Evolutionary conservation across 2,113 vertebrate genomes (phyloP), one percentile per base, ranked within the genome.

Genomic region (Tylochromis polylepis): DNA sequence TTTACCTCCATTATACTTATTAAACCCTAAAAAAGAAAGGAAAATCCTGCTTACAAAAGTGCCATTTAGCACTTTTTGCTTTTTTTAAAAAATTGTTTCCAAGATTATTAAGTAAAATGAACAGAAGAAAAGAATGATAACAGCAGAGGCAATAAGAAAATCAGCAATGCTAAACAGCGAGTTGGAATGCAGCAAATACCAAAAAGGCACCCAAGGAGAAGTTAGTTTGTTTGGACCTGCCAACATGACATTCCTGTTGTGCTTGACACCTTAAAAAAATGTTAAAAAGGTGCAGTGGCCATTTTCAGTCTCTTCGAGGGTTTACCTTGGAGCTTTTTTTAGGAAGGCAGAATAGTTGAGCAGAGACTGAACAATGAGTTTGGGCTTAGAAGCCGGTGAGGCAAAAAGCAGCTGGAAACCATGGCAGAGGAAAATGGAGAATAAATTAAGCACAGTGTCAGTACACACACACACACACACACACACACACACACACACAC

Each of bases 361-460:
- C 58, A 51, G 67, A 84, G 84, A 86, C 46, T 65, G 84, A 88
- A 51, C 15, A 10, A 81, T 79, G 46, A 86, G 78, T 51, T 88
- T 87, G 57, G 77, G 67, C 56, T 88, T 57, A 85, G 53, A 84
- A 81, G 22, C 1, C 3, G 41, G 51, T 1, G 10, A 60, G 41
- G 81, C n/a, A 46, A 80, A 86, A 79, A 86, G 87, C 41, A 93
- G 90, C 92, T 95, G 89, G 70, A 93, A 91, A 91, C 70, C 29
- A 11, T 85, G 70, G 78, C 81, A 86, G 82, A 84, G 20, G 70
- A 83, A 36, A 78, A 75, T 70, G 9, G 67, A 82, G 43, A 83
- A 60, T 77, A 56, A 20, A 83, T 43, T n/a, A 41, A 81, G 79
- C 9, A 34, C 46, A 51, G 75, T 10, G 6, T 58, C 24, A 3